A percentile compares a stretch with the other conserved stretches of the same genome.
Conservation (phyloP, 2,888 invertebrate species). For the Nomada fabriciana region DNA sequence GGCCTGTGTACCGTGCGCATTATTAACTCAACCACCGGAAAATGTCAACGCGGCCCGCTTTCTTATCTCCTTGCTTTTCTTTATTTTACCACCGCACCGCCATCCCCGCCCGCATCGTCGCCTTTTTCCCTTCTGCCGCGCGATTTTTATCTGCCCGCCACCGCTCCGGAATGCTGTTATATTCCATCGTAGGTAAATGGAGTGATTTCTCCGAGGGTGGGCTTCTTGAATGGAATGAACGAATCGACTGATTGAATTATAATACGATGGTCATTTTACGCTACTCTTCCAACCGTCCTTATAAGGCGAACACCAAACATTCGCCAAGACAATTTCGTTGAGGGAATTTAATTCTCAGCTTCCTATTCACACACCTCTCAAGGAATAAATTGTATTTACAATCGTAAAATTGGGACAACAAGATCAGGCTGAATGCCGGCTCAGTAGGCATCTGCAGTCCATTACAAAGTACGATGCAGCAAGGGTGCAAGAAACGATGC, state of each 20-base stretch:
- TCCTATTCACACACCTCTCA: too few species aligned
- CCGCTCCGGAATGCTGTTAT: slow-evolving; percentile 5
- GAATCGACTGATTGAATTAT: neutral
- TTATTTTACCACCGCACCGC: slow-evolving; percentile 74
- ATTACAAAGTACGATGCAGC: neutral
- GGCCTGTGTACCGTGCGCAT: slow-evolving; percentile 82
- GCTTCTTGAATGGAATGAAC: neutral
- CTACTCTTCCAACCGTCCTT: too few species aligned
- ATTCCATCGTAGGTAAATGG: neutral
- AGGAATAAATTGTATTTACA: too few species aligned
- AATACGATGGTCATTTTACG: too few species aligned
- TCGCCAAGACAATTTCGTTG: too few species aligned
- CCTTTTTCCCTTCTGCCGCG: slow-evolving; percentile 36
- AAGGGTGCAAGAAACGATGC: neutral
- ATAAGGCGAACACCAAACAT: too few species aligned
- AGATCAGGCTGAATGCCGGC: too few species aligned
- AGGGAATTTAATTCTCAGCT: too few species aligned
- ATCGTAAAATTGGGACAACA: too few species aligned
- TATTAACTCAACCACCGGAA: slow-evolving; percentile 84
- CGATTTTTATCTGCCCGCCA: slow-evolving; percentile 51
- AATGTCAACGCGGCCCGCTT: slow-evolving; percentile 80
- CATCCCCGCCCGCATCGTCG: slow-evolving; percentile 35
- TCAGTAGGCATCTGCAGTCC: too few species aligned
- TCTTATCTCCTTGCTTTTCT: slow-evolving; percentile 79
- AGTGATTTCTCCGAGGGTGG: neutral